Percentiles rank a stretch among this genome's conserved stretches.
phyloP scores from a whole-genome alignment of 2,797 vertebrate species.

The Catamblyrhynchus diadema region DNA sequence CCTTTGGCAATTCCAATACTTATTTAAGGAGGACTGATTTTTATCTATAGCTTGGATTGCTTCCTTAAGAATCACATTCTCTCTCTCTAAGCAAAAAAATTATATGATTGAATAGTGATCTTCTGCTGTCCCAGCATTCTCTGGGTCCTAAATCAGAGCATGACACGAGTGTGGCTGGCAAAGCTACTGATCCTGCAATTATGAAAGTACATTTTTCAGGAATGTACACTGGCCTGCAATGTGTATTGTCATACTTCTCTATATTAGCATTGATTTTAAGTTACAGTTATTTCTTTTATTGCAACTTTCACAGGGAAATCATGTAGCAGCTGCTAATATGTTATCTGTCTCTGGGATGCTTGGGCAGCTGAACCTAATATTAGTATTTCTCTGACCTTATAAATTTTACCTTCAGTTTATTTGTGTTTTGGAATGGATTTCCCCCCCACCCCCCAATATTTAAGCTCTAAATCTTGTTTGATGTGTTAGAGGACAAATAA shows the following conservation, averaged over 20 bases:
- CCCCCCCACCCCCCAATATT: background rate
- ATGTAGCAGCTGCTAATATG: background rate
- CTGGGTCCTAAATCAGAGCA: background rate
- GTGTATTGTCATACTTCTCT: background rate
- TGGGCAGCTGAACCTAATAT: background rate
- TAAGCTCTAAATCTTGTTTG: conserved; percentile 41
- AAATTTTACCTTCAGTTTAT: conserved; percentile 14
- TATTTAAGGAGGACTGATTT: background rate
- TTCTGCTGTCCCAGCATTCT: background rate
- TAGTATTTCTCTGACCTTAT: conserved; percentile 9
- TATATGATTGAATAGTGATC: background rate
- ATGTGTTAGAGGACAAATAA: conserved; percentile 15
- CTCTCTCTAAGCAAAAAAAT: conserved; percentile 20
- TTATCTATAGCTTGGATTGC: conserved; percentile 10
- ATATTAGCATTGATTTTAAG: conserved; percentile 39
- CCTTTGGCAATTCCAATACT: background rate
- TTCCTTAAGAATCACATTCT: background rate
- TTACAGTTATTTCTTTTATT: conserved; percentile 7
- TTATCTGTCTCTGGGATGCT: background rate
- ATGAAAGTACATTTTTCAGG: conserved; percentile 29
- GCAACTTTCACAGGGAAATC: background rate
- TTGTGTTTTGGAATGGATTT: background rate
- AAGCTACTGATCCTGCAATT: background rate
- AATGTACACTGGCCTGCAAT: background rate
- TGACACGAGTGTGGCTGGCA: background rate